Evolutionary conservation across 2,888 invertebrate species (phyloP).

Genomic region (Athalia cordata): DNA sequence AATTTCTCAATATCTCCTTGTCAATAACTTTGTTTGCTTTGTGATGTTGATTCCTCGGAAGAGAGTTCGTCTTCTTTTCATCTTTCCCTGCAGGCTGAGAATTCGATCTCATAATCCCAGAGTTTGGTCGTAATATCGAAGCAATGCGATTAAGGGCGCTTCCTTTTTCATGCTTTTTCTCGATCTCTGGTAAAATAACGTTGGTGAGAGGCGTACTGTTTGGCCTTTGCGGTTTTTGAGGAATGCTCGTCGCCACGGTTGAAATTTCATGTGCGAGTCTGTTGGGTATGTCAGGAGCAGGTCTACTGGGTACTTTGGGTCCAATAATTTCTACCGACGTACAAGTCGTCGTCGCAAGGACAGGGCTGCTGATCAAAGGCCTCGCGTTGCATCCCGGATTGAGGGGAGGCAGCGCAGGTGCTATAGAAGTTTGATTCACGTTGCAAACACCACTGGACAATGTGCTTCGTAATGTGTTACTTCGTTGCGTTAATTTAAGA

Average conservation of each 20-base stretch:
- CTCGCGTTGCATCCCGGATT: constrained; percentile 80
- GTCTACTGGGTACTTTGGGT: constrained; percentile 75
- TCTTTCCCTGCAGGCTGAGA: constrained; percentile 70
- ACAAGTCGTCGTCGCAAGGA: constrained; percentile 87
- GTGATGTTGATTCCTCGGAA: constrained; percentile 78
- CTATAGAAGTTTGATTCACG: constrained; percentile 68
- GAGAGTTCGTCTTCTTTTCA: constrained; percentile 76
- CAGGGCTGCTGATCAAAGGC: constrained; percentile 88
- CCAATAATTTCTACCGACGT: constrained; percentile 84
- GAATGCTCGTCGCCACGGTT: constrained; percentile 1
- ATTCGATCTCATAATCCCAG: constrained; percentile 76
- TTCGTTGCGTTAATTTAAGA: constrained; percentile 59
- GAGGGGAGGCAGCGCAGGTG: constrained; percentile 79
- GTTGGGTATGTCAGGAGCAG: constrained; percentile 78
- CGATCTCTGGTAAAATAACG: constrained; percentile 55
- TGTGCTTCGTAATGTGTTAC: constrained; percentile 54
- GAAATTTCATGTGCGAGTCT: constrained; percentile 79
- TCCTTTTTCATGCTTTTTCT: constrained; percentile 74
- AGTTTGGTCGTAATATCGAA: constrained; percentile 77
- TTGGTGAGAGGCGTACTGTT: constrained; percentile 62
- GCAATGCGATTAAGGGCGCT: constrained; percentile 83
- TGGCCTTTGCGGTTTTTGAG: constrained; percentile 58
- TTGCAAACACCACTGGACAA: constrained; percentile 69
- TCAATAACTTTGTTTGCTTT: constrained; percentile 82
- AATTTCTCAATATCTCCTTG: constrained; percentile 82